phyloP scores from a whole-genome alignment of 2,797 vertebrate genomes.

The Sebastes matsubarae region DNA sequence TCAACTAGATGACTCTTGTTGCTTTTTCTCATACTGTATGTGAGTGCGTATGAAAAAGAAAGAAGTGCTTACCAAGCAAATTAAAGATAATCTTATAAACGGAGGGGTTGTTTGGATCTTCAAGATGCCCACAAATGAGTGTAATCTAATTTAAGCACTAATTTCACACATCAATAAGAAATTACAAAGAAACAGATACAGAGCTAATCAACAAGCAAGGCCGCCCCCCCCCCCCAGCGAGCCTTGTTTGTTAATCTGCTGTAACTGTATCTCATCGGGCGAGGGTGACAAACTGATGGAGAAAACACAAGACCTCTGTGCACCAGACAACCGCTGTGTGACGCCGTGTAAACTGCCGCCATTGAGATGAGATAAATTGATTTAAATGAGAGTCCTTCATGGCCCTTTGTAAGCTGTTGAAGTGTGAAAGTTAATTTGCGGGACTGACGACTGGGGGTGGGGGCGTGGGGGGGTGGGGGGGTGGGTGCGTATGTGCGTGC shows the following conservation, averaged over 20 bases:
- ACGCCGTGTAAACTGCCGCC: slow-evolving; percentile 48
- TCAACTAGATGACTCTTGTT: slow-evolving; percentile 30
- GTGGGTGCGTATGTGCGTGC: slow-evolving; percentile 8
- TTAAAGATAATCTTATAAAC: slow-evolving; percentile 37
- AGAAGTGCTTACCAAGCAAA: slow-evolving; percentile 15
- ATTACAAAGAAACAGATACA: slow-evolving; percentile 3
- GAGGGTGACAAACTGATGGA: slow-evolving; percentile 1
- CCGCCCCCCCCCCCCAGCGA: neutral
- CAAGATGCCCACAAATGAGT: slow-evolving; percentile 23
- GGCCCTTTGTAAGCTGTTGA: slow-evolving; percentile 68
- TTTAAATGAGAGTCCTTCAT: slow-evolving; percentile 76
- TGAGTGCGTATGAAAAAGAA: slow-evolving; percentile 1
- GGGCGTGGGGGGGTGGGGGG: neutral
- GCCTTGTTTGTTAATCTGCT: slow-evolving; percentile 32
- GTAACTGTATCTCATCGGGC: slow-evolving; percentile 7
- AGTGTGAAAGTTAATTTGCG: slow-evolving; percentile 80
- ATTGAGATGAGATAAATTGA: slow-evolving; percentile 71
- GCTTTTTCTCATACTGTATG: neutral
- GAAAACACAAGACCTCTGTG: slow-evolving; percentile 13
- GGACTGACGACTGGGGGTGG: slow-evolving; percentile 34
- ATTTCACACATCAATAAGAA: slow-evolving; percentile 43
- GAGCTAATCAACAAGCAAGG: slow-evolving; percentile 29
- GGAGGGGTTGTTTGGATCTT: slow-evolving; percentile 39
- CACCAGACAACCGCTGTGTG: slow-evolving; percentile 22
- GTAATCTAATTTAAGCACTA: slow-evolving; percentile 17